Conservation (phyloP, 2,888 invertebrate species). For the Tipula confusa region DNA sequence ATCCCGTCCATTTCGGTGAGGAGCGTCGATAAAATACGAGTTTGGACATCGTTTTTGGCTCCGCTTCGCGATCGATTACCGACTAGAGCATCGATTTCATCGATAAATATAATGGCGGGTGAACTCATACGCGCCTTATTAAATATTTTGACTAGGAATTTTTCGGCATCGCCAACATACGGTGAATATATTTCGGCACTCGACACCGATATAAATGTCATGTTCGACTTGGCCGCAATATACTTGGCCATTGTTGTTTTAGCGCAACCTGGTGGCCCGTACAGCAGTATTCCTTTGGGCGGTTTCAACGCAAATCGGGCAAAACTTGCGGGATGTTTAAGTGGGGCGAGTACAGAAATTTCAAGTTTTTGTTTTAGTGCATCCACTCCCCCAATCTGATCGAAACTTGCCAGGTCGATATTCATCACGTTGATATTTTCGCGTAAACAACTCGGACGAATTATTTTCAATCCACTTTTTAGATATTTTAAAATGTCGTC, state of each 20-base stretch:
- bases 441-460: constrained; percentile 47
- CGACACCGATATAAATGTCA: constrained; percentile 56
- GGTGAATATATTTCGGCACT: constrained; percentile 62
- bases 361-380: constrained; percentile 53
- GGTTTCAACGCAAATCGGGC: constrained; percentile 54
- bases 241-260: constrained; percentile 60
- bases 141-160: constrained; percentile 56
- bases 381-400: constrained; percentile 56
- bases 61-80: constrained; percentile 46
- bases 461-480: neutral
- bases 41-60: constrained; percentile 51
- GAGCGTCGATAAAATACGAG: constrained; percentile 57
- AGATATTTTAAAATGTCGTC: neutral
- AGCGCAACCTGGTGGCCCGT: constrained; percentile 64
- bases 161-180: constrained; percentile 62
- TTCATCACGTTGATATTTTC: constrained; percentile 50
- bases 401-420: constrained; percentile 48
- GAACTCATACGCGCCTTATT: constrained; percentile 56
- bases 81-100: constrained; percentile 58
- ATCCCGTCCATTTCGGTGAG: constrained; percentile 65
- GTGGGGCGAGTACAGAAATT: constrained; percentile 56
- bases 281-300: constrained; percentile 56
- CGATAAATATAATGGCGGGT: constrained; percentile 59
- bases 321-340: constrained; percentile 54
- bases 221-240: constrained; percentile 53